Evolutionary conservation across 2,797 vertebrate species (phyloP).

Genomic region (Manis javanica): DNA sequence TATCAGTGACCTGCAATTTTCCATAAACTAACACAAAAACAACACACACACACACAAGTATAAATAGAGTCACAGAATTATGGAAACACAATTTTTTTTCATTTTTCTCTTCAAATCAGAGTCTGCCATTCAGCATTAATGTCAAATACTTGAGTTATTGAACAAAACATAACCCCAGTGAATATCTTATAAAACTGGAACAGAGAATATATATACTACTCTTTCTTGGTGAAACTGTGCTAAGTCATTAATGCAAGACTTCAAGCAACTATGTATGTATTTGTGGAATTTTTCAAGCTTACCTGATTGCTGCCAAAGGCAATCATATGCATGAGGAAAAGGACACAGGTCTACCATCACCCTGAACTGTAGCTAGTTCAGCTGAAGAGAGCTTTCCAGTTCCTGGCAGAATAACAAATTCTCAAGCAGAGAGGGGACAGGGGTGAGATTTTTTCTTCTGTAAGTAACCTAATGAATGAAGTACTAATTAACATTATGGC

Average conservation of each 20-base stretch:
- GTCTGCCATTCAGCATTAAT: conserved; percentile 47
- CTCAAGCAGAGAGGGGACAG: conserved; percentile 85
- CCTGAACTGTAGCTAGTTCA: conserved; percentile 81
- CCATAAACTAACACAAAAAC: neutral
- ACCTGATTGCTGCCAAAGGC: conserved; percentile 20
- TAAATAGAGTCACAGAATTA: neutral
- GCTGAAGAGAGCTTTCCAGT: conserved; percentile 83
- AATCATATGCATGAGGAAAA: conserved; percentile 56
- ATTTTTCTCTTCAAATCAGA: conserved; percentile 48
- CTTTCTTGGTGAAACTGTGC: neutral
- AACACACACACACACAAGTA: neutral
- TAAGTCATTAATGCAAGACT: conserved; percentile 60
- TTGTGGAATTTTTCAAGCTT: conserved; percentile 70
- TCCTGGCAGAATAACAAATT: conserved; percentile 87
- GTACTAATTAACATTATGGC: conserved; percentile 97
- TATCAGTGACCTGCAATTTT: neutral
- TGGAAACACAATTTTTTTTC: neutral
- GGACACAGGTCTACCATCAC: conserved; percentile 65
- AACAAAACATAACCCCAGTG: neutral
- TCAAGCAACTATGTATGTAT: conserved; percentile 69
- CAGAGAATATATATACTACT: neutral
- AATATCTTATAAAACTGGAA: neutral
- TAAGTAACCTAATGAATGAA: conserved; percentile 96
- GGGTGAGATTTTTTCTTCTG: conserved; percentile 89
- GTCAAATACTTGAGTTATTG: conserved; percentile 62